Base-by-base conservation (phyloP, 2,888 invertebrate species). In the Gasteruption jaculator region DNA sequence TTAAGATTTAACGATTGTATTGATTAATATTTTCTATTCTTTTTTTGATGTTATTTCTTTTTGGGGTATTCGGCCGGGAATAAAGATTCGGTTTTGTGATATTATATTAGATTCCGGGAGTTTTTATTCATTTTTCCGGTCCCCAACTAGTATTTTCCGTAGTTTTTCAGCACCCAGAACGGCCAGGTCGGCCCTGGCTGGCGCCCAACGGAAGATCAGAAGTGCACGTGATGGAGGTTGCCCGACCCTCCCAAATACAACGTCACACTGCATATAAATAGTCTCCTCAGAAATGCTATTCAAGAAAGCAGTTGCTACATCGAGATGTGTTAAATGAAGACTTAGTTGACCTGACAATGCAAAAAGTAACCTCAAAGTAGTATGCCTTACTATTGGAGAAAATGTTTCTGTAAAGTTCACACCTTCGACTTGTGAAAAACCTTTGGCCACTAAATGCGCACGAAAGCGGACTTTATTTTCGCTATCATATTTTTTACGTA, bases 361-460 rank as follows among this genome's bases (percentile, higher is more conserved):
- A 14, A 47, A 35, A n/a, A 45, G 30, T 4, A 47, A 11, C 26
- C 38, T 34, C 8, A 48, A 19, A 3, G 32, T 30, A 8, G 38
- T 25, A 18, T 29, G 39, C 10, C 37, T 24, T 7, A 48, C 42
- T 3, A 48, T 40, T 7, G 48, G 45, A 15, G 45, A 45, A 20
- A 32, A 37, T 11, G 48, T 48, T 16, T 48, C 45, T 3, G 36
- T 25, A 12, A 21, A 45, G 12, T 47, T 38, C 3, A 36, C 8
- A 18, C 44, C 38, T 6, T 29, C 4, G 10, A 15, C 25, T 31
- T 40, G 45, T 10, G 26, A 10, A 19, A 42, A 45, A n/a, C 45
- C 42, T 21, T 45, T 48, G 2, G 45, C 48, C 4, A 45, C 46
- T 7, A 52, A 31, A 31, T 48, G 38, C 26, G 46, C 46, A 40